phyloP scores from a whole-genome alignment of 2,113 vertebrate genomes.

The Festucalex cinctus region DNA sequence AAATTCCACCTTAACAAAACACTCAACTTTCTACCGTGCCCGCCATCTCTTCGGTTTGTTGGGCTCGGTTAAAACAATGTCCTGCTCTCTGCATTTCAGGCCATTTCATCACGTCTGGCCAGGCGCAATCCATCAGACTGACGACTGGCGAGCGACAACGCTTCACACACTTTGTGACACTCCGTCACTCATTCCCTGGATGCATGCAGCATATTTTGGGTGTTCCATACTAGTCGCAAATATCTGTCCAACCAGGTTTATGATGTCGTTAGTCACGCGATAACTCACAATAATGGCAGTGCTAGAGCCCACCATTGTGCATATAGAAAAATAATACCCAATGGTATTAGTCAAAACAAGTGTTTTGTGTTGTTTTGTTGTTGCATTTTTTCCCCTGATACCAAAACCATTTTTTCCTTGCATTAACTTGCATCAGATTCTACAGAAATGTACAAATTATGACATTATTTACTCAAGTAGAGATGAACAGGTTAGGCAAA shows the following conservation, averaged over 20 bases:
- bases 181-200: background rate
- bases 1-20: constrained; percentile 6
- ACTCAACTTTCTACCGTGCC: constrained; percentile 5
- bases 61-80: constrained; percentile 27
- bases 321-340: too few species aligned
- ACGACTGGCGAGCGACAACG: background rate
- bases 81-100: constrained; percentile 25
- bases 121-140: background rate
- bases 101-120: constrained; percentile 12
- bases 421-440: too few species aligned
- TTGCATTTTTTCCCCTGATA: background rate
- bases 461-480: too few species aligned
- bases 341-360: too few species aligned
- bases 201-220: background rate
- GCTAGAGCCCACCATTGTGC: background rate
- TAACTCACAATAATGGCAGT: background rate
- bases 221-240: background rate
- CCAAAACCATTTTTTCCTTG: background rate
- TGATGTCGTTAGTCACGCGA: background rate
- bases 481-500: too few species aligned
- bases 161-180: background rate
- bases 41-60: constrained; percentile 16
- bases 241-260: background rate
- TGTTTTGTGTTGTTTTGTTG: too few species aligned
- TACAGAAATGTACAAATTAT: too few species aligned